Conservation (phyloP, 2,888 invertebrate species). For the Metacarcinus magister region DNA sequence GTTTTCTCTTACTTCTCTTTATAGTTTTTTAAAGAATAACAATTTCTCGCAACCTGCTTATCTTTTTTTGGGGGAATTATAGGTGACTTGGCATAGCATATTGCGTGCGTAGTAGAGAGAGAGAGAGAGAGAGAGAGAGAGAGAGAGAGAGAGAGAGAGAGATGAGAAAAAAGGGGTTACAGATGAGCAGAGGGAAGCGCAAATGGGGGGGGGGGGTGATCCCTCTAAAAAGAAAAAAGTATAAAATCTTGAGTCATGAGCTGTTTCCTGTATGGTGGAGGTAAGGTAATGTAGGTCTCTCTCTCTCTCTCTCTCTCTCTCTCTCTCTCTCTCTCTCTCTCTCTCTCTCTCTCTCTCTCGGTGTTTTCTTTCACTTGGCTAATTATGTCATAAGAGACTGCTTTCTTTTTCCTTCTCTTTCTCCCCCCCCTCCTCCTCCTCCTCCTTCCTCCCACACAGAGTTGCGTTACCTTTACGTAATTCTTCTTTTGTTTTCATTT, state of each 20-base stretch:
- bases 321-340: conserved; percentile 13
- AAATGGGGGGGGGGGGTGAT: neutral
- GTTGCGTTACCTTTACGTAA: neutral
- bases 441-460: neutral
- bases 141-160: neutral
- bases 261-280: neutral
- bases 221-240: neutral
- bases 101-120: neutral
- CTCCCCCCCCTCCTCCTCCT: neutral
- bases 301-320: conserved; percentile 26
- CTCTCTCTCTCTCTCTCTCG: conserved; percentile 44
- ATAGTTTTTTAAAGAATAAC: too few species aligned
- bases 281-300: neutral
- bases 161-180: neutral
- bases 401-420: neutral
- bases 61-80: neutral
- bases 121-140: conserved; percentile 14
- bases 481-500: neutral
- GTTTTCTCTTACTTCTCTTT: too few species aligned
- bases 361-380: neutral
- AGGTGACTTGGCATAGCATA: neutral
- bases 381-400: neutral
- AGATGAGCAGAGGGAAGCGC: neutral
- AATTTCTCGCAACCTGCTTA: too few species aligned
- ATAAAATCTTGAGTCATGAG: neutral